Percentiles rank a stretch among this genome's conserved stretches.
These are phyloP conservation scores for Threskiornis aethiopicus DNA, from an alignment of 2,797 vertebrate genomes.

Conservation along the genomic window DNA sequence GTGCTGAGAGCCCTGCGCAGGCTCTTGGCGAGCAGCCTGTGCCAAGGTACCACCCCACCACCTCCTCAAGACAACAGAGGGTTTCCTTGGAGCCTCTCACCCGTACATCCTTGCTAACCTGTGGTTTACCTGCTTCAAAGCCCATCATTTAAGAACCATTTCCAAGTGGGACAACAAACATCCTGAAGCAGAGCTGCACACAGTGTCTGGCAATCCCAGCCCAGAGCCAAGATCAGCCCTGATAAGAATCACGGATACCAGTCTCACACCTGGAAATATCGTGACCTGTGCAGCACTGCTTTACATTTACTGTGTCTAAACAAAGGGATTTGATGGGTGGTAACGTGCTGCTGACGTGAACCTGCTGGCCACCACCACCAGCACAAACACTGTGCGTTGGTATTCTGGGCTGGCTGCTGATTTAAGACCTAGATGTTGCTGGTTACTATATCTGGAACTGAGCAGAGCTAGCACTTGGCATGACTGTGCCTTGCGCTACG, in stretches of 20 bases:
- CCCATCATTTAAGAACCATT: rapidly evolving
- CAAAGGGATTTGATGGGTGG: neutral
- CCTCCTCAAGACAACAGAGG: rapidly evolving
- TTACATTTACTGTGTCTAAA: neutral
- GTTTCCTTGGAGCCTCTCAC: neutral
- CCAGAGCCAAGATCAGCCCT: neutral
- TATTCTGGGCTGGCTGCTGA: neutral
- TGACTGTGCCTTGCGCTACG: rapidly evolving
- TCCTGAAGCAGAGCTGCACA: neutral
- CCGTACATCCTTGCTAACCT: rapidly evolving
- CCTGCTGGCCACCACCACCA: neutral
- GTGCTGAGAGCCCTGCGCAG: neutral
- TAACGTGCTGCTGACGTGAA: neutral
- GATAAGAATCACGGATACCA: neutral
- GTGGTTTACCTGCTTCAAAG: neutral
- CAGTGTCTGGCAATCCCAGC: rapidly evolving
- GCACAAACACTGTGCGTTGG: neutral
- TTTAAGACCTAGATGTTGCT: neutral
- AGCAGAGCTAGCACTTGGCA: neutral
- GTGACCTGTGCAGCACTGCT: neutral
- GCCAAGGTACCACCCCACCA: rapidly evolving
- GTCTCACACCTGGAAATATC: neutral
- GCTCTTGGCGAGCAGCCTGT: rapidly evolving
- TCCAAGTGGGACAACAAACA: neutral
- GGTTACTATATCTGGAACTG: neutral